Base-by-base conservation (phyloP, 2,888 invertebrate species). In the Nymphalis polychloros region DNA sequence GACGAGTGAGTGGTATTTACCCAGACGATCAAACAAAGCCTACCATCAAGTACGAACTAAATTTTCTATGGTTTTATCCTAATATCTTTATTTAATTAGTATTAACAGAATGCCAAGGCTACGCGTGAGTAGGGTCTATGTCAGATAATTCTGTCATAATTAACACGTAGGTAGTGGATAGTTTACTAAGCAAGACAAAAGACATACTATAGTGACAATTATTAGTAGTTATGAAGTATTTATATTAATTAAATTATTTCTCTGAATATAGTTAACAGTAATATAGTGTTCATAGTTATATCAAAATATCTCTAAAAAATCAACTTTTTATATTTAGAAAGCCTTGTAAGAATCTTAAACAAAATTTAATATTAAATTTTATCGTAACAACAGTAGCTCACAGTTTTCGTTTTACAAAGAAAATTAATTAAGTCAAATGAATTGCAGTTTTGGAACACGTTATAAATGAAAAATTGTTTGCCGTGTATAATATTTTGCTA, bases 391-490 rank as follows among this genome's bases (percentile, higher is more conserved):
- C 68, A 68, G 62, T 65, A 69, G 60, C 52, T 41, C 41, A 41
- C 41, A 13, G 13, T 41, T 41, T 41, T 41, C 61, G 70, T 73
- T 65, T 67, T 64, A 70, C 64, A 67, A 35, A 73, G 70, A 57
- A 72, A 74, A 75, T 73, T 74, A 75, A 75, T 75, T 75, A 73
- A 70, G 71, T 67, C 59, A 68, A 75, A 72, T 73, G 72, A 71
- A 73, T 68, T 71, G 69, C 72, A 67, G 60, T 68, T 62, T 67
- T 60, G 31, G 67, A 67, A 50, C 52, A 71, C 67, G 63, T 67
- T 70, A 65, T 68, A 67, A 71, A 68, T 69, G 69, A 72, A 69
- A 70, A 68, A 70, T 70, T 68, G 63, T 59, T 65, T 27, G 4
- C 16, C 13, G 41, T 41, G 41, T 41, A 41, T 41, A 13, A 27